These are phyloP conservation scores for Alca torda DNA, from an alignment of 2,797 vertebrate genomes.

Conservation along the genomic window DNA sequence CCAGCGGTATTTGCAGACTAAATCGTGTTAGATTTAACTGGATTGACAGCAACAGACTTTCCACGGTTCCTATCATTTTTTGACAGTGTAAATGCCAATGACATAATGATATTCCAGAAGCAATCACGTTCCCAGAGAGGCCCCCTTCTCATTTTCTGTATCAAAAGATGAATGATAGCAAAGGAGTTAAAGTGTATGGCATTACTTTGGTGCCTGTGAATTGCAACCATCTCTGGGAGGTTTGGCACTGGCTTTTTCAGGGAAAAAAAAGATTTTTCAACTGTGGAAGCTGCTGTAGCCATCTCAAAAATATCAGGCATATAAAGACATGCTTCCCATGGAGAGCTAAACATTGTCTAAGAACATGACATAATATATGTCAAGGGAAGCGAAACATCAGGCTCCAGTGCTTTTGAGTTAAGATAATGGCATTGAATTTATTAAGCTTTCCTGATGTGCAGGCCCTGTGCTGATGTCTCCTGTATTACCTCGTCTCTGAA, in stretches of 20 bases:
- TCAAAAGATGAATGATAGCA: background rate
- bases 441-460: background rate
- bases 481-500: background rate
- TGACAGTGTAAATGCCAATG: background rate
- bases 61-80: background rate
- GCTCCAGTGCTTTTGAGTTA: background rate
- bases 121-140: background rate
- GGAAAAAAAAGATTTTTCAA: background rate
- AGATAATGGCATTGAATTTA: background rate
- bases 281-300: background rate
- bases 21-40: background rate
- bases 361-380: background rate
- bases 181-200: background rate
- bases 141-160: background rate
- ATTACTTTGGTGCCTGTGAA: background rate
- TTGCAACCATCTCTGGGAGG: background rate
- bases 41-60: background rate
- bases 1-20: background rate
- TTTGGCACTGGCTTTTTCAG: background rate
- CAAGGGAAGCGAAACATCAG: background rate
- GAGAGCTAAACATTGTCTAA: background rate
- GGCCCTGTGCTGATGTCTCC: background rate
- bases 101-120: background rate
- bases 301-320: background rate
- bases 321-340: background rate